Conservation (phyloP, 2,797 vertebrate species). For the Lithobates pipiens region DNA sequence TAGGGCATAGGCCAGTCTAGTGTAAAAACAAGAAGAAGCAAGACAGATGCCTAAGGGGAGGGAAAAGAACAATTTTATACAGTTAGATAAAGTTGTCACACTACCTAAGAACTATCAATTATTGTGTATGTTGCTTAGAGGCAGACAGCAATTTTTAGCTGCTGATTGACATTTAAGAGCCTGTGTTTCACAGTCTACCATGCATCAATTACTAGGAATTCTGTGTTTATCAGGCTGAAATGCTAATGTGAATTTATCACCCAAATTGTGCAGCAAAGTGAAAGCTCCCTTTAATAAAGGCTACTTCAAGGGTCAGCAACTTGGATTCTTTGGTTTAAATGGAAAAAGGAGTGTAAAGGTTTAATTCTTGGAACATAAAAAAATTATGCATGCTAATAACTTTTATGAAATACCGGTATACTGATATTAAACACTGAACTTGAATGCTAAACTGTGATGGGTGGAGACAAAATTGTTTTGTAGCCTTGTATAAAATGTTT, state of each 20-base stretch:
- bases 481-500: no score
- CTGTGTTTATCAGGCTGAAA: conserved; percentile 30
- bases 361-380: no score
- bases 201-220: conserved; percentile 48
- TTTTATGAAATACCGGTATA: no score
- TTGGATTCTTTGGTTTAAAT: neutral
- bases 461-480: no score
- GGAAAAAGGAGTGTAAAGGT: no score
- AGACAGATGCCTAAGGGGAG: conserved; percentile 57
- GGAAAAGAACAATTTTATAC: conserved; percentile 61
- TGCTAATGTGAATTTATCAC: conserved; percentile 43
- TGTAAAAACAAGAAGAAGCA: conserved; percentile 60
- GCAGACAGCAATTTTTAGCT: conserved; percentile 54
- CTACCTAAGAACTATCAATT: conserved; percentile 56
- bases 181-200: conserved; percentile 35
- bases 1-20: conserved; percentile 42
- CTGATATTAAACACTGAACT: no score
- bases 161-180: conserved; percentile 54
- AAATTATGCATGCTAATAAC: no score
- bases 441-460: no score
- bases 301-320: neutral
- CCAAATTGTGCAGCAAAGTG: conserved; percentile 17
- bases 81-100: conserved; percentile 62
- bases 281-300: conserved; percentile 16
- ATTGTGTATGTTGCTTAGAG: conserved; percentile 56